phyloP scores from a whole-genome alignment of 2,113 vertebrate genomes.

The Neodon shergylaensis region DNA sequence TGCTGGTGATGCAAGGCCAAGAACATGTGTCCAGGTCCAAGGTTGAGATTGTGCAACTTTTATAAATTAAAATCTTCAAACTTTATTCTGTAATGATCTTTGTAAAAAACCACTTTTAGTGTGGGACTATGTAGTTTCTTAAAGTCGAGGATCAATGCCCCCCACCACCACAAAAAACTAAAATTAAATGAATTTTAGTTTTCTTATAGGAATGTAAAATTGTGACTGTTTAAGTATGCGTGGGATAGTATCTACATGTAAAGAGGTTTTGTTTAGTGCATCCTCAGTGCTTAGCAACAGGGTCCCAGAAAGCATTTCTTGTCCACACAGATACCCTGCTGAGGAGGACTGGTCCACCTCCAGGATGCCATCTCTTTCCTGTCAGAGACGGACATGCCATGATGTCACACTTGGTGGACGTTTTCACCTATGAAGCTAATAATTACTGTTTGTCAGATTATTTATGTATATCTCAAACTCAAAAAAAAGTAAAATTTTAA shows the following conservation, averaged over 20 bases:
- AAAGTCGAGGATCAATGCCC: not conserved
- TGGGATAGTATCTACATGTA: not conserved
- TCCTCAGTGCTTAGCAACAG: not conserved
- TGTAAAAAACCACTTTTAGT: not conserved
- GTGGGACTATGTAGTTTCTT: not conserved
- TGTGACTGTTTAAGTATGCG: not conserved
- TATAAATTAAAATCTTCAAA: not conserved
- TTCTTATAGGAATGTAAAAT: not conserved
- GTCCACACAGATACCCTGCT: not conserved
- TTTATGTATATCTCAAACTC: not conserved
- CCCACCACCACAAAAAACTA: not conserved
- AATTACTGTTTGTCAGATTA: not conserved
- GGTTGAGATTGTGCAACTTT: not conserved
- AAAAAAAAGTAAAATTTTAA: not conserved
- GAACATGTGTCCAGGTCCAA: not conserved
- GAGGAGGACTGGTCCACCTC: not conserved
- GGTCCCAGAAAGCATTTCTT: not conserved
- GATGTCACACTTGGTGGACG: not conserved
- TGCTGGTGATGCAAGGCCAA: not conserved
- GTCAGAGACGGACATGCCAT: not conserved
- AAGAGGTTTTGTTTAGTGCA: not conserved
- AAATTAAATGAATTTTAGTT: not conserved
- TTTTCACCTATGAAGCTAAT: not conserved
- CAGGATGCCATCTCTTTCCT: not conserved
- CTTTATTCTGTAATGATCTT: not conserved